Evolutionary conservation across 1,140 invertebrate genomes (phyloP).

Genomic region (Zaprionus africanus): DNA sequence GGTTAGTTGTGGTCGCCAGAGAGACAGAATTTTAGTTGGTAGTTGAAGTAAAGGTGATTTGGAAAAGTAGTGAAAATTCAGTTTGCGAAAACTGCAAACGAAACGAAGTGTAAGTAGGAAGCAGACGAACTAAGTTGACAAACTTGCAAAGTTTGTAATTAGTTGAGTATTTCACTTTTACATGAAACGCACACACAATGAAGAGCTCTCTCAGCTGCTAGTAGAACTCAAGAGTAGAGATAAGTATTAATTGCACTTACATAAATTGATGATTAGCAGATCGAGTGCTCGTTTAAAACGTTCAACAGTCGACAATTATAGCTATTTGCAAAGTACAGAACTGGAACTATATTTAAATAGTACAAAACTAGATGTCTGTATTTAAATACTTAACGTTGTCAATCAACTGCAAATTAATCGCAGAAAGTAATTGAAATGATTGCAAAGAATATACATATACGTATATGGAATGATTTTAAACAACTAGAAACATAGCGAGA

Average conservation of each 20-base stretch:
- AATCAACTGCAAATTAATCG: neutral
- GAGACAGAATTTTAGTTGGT: conserved; percentile 9
- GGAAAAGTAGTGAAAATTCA: conserved; percentile 1
- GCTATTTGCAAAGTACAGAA: neutral
- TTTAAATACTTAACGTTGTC: neutral
- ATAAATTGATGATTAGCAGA: neutral
- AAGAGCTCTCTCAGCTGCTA: neutral
- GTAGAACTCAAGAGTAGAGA: neutral
- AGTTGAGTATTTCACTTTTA: neutral
- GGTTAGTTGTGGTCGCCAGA: conserved; percentile 16
- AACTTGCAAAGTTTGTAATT: conserved; percentile 4
- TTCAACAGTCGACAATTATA: neutral
- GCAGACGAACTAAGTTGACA: neutral
- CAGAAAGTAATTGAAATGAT: neutral
- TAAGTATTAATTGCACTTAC: neutral
- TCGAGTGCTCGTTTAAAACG: neutral
- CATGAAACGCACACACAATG: neutral
- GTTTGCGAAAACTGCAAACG: conserved; percentile 7
- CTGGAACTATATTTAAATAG: neutral
- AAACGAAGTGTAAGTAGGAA: no score
- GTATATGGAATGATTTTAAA: neutral
- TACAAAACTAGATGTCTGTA: neutral
- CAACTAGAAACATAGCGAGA: neutral
- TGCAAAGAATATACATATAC: no score
- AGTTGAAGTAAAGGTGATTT: neutral